These are phyloP conservation scores for Lepus townsendii DNA, from an alignment of 2,797 vertebrate genomes.

Conservation along the genomic window DNA sequence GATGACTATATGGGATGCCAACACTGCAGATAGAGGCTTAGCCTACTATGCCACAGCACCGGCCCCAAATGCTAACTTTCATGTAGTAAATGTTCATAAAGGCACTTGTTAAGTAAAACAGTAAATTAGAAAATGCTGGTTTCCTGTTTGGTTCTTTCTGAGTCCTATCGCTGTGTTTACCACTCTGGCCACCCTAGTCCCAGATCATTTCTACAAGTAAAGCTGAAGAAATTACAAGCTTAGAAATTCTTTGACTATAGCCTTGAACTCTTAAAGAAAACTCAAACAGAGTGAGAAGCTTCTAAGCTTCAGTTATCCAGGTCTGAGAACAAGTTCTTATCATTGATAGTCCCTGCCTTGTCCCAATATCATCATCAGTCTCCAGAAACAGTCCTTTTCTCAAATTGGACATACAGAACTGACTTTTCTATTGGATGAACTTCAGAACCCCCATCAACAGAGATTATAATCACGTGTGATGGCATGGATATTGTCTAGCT, in stretches of 20 bases:
- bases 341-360: neutral
- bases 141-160: neutral
- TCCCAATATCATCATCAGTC: neutral
- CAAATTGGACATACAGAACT: neutral
- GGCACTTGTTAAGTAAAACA: neutral
- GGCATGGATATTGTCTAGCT: neutral
- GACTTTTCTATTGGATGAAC: slow-evolving; percentile 6
- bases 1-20: no score
- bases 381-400: slow-evolving; percentile 5
- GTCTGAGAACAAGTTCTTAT: neutral
- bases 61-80: no score
- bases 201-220: neutral
- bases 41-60: no score
- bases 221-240: neutral
- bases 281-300: neutral
- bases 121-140: neutral
- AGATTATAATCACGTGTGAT: neutral
- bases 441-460: neutral
- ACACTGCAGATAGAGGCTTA: no score
- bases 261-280: neutral
- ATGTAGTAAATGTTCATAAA: neutral
- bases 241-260: neutral
- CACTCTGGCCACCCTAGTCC: neutral
- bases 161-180: neutral
- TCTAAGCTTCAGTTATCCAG: neutral